Base-by-base conservation (phyloP, 2,113 vertebrate genomes). In the Paramisgurnus dabryanus region DNA sequence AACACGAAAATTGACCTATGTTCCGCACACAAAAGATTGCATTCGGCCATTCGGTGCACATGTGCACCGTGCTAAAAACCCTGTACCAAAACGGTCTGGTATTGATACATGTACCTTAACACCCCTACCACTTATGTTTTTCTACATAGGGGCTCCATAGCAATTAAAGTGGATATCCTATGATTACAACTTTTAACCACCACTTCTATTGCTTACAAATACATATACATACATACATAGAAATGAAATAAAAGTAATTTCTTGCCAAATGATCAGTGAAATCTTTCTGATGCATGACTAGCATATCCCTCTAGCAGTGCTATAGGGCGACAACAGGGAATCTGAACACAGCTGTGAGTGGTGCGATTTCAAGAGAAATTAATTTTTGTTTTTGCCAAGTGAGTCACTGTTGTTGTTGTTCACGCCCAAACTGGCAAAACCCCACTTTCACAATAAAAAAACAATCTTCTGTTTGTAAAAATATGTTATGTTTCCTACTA, bases 291-390 rank as follows among this genome's bases (percentile, higher is more conserved):
- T 61, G 72, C 72, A 75, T 63, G 50, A 58, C 50, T 73, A 18
- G 34, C 53, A 58, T 58, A 34, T 73, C 53, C 53, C 39, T 34
- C n/a, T 15, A 58, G 67, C 39, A 18, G 53, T 17, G 10, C 70
- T 73, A 18, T 72, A 57, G 39, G 39, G 53, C n/a, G 70, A 41
- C 70, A 73, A 57, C 53, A 73, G 70, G 70, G 70, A 73, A 53
- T 43, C 70, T 72, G 9, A 73, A 41, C 10, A 58, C 70, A 73
- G 70, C 70, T 73, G 70, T 58, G 50, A 22, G 41, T 58, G 43
- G 34, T 7, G 6, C 40, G 53, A 41, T 61, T 27, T 60, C 3
- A 60, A 61, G 10, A 45, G 41, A 61, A 61, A 74, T 43, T 0
- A 27, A 43, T 39, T 61, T 74, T 45, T 18, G 17, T 61, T 60